phyloP scores from a whole-genome alignment of 2,888 invertebrate species.

The Deilephila porcellus region DNA sequence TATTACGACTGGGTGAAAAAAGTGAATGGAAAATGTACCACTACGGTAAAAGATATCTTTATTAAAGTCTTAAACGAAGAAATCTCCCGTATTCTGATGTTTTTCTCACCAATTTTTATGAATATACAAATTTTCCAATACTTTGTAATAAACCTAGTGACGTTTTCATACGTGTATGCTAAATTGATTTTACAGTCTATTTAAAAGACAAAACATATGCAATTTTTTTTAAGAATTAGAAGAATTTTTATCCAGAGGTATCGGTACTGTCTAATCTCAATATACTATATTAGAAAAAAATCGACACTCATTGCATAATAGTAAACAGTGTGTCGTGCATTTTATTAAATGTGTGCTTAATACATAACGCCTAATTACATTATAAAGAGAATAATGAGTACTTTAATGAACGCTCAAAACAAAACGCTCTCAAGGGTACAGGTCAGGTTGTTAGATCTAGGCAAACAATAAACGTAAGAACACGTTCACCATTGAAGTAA shows the following conservation, averaged over 20 bases:
- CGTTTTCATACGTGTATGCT: too few relatives aligned
- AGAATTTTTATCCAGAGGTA: too few relatives aligned
- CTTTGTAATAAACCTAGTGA: too few relatives aligned
- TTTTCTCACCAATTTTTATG: too few relatives aligned
- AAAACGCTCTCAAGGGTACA: not conserved
- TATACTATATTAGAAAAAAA: too few relatives aligned
- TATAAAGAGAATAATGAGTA: not conserved
- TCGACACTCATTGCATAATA: too few relatives aligned
- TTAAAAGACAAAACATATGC: too few relatives aligned
- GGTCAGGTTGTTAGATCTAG: not conserved
- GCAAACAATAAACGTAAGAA: not conserved
- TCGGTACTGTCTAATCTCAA: too few relatives aligned
- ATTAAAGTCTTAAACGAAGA: not conserved
- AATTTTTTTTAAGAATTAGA: too few relatives aligned
- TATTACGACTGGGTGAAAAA: not conserved
- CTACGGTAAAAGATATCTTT: not conserved
- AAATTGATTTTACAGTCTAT: too few relatives aligned
- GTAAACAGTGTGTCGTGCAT: not conserved
- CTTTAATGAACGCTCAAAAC: not conserved
- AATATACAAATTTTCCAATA: too few relatives aligned
- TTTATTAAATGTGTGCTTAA: not conserved
- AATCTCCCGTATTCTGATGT: not conserved
- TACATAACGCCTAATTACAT: too few relatives aligned
- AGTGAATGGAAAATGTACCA: not conserved
- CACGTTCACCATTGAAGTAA: not conserved